Evolutionary conservation across 2,797 vertebrate species (phyloP), one percentile per base, ranked within the genome.

Genomic region (Bradypodion ventrale): DNA sequence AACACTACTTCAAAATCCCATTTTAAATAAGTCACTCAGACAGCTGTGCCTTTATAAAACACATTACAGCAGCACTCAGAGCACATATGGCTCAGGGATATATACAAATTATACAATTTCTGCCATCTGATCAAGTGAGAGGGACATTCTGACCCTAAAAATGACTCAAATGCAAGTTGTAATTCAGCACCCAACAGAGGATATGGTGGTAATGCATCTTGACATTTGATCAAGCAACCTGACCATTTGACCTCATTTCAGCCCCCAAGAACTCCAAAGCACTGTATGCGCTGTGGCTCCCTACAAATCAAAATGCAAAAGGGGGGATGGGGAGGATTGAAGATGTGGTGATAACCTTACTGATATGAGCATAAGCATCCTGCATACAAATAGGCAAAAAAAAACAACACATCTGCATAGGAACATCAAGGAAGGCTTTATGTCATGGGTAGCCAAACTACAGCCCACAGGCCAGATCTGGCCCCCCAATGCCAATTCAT

Each of bases 91-190:
- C 96, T 96, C 93, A 95, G 96, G 97, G 97, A 97, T 97, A 97
- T 97, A 97, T 95, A 96, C 96, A 96, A 97, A 97, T 97, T 96
- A 97, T 96, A 97, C 97, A 96, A 97, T 97, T 97, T 96, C 95
- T 96, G 96, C 96, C 95, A 96, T 94, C 96, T 94, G 96, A 97
- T 97, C 97, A 97, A 97, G 97, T 97, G 95, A 95, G 93, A 87
- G 94, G 94, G 95, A 96, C 95, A 95, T 93, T 90, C 93, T 92
- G 96, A 97, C 96, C 96, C 87, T 94, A 86, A 84, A 96, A 96
- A 97, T 96, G 96, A 97, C 96, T 96, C 96, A 96, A 95, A 96
- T 92, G 93, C 90, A 94, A 97, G 96, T 97, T 97, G 96, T 97
- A 97, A 97, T 97, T 97, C 97, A 96, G 96, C 95, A 95, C 95